These are phyloP conservation scores for Aphrocallistes beatrix DNA, from an alignment of 37 sponge, comb jelly and placozoan species.

Conservation along the genomic window DNA sequence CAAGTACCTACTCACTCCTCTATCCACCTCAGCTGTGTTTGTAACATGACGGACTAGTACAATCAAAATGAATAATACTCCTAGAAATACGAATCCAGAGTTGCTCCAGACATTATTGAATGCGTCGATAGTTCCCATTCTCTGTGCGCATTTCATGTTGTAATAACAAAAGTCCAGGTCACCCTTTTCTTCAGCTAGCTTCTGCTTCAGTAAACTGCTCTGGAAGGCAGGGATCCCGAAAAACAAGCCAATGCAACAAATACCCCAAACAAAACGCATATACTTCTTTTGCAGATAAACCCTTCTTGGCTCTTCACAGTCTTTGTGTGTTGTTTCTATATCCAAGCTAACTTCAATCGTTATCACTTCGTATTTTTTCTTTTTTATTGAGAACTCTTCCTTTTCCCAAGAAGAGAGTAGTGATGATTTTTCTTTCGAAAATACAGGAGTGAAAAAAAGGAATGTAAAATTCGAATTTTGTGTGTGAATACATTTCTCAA, in stretches of 20 bases:
- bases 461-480: background rate
- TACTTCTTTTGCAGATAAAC: background rate
- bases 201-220: background rate
- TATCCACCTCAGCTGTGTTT: background rate
- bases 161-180: background rate
- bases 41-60: background rate
- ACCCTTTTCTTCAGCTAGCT: background rate
- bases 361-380: background rate
- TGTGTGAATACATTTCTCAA: background rate
- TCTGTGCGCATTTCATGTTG: background rate
- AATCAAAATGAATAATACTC: background rate
- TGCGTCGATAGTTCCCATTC: background rate
- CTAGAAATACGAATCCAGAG: background rate
- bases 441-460: background rate
- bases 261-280: slow-evolving; percentile 14
- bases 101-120: slow-evolving; percentile 3
- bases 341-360: background rate
- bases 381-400: background rate
- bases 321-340: background rate
- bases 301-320: background rate
- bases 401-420: background rate
- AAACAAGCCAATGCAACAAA: background rate
- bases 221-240: background rate
- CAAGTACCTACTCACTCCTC: background rate
- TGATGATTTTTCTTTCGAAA: background rate